phyloP scores from a whole-genome alignment of 2,797 vertebrate species.

The Alca torda region DNA sequence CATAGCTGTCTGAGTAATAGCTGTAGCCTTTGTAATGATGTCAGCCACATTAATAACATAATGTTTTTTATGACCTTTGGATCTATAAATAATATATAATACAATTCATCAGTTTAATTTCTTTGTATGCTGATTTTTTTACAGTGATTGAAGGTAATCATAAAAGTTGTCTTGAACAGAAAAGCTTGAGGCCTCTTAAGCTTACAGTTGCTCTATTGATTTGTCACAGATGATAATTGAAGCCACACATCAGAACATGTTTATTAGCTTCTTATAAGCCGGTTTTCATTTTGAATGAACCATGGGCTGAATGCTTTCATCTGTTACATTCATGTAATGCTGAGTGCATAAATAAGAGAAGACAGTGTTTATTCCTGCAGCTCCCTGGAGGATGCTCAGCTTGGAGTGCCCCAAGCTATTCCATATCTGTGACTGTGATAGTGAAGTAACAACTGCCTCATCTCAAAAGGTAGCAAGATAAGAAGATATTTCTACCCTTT shows the following conservation, averaged over 20 bases:
- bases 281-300: background rate
- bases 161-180: background rate
- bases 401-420: background rate
- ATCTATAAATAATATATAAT: background rate
- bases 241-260: background rate
- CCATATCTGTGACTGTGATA: background rate
- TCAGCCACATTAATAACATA: background rate
- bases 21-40: background rate
- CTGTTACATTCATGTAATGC: background rate
- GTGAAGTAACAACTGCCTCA: background rate
- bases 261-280: background rate
- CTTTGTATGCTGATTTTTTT: background rate
- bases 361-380: background rate
- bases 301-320: background rate
- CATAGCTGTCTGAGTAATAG: background rate
- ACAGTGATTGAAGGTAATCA: background rate
- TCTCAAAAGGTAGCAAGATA: background rate
- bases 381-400: background rate
- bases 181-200: background rate
- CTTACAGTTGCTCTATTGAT: background rate
- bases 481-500: background rate
- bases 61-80: background rate
- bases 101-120: background rate
- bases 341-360: background rate
- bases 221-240: background rate